phyloP scores from a whole-genome alignment of 2,888 invertebrate species.

The Limnephilus marmoratus region DNA sequence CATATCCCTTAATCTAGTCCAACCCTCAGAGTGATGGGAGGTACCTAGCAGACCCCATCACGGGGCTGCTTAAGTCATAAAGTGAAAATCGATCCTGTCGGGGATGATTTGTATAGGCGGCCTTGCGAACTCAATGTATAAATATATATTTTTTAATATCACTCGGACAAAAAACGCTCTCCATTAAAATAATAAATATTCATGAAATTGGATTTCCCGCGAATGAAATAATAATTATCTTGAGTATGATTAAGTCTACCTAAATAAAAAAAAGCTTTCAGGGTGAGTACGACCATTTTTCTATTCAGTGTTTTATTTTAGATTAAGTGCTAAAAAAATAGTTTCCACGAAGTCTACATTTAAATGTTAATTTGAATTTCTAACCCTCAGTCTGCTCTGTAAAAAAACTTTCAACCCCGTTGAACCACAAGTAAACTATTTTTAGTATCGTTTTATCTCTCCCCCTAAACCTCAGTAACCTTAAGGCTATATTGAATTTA shows the following conservation, averaged over 20 bases:
- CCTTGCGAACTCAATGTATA: neutral
- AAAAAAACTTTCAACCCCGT: too few species aligned
- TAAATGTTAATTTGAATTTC: neutral
- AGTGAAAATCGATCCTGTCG: conserved; percentile 23
- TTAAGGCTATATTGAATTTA: too few species aligned
- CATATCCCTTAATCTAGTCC: conserved; percentile 58
- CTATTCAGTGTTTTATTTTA: neutral
- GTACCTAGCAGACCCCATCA: neutral
- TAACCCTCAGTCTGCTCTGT: neutral
- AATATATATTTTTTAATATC: neutral
- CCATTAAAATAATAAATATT: neutral
- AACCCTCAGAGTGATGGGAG: conserved; percentile 44
- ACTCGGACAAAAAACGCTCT: neutral
- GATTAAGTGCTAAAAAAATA: neutral
- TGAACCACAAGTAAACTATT: neutral
- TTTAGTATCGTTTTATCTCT: neutral
- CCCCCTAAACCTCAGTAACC: too few species aligned
- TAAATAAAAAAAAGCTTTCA: neutral
- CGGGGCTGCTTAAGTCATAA: conserved; percentile 30
- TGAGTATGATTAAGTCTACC: neutral
- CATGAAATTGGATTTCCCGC: neutral
- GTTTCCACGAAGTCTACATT: neutral
- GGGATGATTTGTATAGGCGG: conserved; percentile 16
- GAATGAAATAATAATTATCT: neutral
- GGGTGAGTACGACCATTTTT: neutral